phyloP scores from a whole-genome alignment of 2,797 vertebrate species.

The Hemitrygon akajei region DNA sequence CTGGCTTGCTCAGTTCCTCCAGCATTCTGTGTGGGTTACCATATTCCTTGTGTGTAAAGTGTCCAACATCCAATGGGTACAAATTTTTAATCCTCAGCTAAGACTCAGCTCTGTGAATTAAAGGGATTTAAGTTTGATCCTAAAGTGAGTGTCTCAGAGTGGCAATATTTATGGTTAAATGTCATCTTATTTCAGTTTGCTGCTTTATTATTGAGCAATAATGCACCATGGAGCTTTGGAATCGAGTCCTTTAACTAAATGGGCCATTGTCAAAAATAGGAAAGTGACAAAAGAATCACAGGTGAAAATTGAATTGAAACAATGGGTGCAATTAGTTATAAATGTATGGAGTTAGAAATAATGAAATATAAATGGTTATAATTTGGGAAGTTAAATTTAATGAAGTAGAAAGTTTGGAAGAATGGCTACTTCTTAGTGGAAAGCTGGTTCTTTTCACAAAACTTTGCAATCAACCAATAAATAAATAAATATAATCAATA shows the following conservation, averaged over 20 bases:
- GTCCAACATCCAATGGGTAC: not conserved
- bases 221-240: not conserved
- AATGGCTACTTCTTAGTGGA: not conserved
- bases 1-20: no score
- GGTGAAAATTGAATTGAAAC: not conserved
- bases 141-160: not conserved
- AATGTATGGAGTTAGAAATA: not conserved
- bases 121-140: not conserved
- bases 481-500: no score
- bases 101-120: not conserved
- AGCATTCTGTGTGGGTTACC: no score
- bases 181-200: not conserved
- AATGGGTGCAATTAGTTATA: not conserved
- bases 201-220: not conserved
- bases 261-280: not conserved
- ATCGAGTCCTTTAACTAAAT: not conserved
- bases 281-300: not conserved
- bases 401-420: not conserved
- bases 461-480: no score
- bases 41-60: not conserved
- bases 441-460: not conserved
- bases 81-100: not conserved
- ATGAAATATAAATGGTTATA: not conserved
- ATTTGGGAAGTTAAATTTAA: not conserved
- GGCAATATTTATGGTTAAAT: not conserved